These are phyloP conservation scores for Papilio machaon DNA, from an alignment of 1,140 invertebrate species.

Conservation along the genomic window DNA sequence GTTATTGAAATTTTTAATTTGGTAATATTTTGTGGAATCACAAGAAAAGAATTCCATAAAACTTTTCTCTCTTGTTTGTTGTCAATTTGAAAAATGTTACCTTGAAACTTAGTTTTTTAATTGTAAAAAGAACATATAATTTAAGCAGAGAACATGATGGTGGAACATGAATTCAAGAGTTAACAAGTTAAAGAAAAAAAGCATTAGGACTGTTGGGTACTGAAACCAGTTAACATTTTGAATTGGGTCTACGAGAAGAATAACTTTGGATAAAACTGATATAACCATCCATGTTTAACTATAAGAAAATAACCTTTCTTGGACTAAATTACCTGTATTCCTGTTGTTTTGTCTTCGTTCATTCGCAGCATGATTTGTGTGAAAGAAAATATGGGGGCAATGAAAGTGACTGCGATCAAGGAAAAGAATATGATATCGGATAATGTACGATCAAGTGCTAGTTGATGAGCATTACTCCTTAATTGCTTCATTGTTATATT, in stretches of 20 bases:
- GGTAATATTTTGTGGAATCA: background rate
- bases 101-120: background rate
- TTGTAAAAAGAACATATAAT: background rate
- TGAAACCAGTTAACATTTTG: background rate
- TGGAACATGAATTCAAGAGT: background rate
- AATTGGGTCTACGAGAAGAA: background rate
- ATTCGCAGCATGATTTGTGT: constrained; percentile 19
- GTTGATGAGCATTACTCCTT: background rate
- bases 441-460: background rate
- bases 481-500: constrained; percentile 27
- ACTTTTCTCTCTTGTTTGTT: too few relatives aligned
- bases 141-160: background rate
- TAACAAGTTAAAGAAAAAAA: background rate
- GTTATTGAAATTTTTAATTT: background rate
- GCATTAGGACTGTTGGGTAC: background rate
- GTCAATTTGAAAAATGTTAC: too few relatives aligned
- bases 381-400: constrained; percentile 11
- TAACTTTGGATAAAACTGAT: too few relatives aligned
- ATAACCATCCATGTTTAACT: too few relatives aligned
- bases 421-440: constrained; percentile 11
- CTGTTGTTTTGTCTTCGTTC: constrained; percentile 22
- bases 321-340: constrained; percentile 6
- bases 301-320: too few relatives aligned
- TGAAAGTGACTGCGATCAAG: background rate
- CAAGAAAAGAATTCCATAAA: background rate